A percentile compares a stretch with the other conserved stretches of the same genome.
phyloP scores from a whole-genome alignment of 2,888 invertebrate species.

The Hypomecis atomaria region DNA sequence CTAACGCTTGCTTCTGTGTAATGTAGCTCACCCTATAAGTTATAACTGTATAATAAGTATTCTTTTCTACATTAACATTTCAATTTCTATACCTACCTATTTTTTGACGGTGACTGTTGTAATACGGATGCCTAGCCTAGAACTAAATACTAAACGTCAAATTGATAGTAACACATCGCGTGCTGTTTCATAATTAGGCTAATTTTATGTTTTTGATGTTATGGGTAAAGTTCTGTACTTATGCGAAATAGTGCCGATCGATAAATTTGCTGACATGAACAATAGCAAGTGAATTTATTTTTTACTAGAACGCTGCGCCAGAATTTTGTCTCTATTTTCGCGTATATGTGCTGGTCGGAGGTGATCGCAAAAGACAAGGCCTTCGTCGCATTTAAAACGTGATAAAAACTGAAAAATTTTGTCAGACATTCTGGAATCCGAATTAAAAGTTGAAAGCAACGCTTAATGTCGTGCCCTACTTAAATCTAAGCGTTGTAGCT shows the following conservation, averaged over 20 bases:
- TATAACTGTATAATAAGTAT: not conserved
- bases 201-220: constrained; percentile 10
- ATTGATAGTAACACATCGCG: constrained; percentile 10
- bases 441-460: too few species aligned
- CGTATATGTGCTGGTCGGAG: too few species aligned
- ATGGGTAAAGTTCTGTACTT: constrained; percentile 1
- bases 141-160: constrained; percentile 2
- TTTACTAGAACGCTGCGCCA: too few species aligned
- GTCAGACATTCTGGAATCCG: too few species aligned
- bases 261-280: not conserved
- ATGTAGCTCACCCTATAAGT: constrained; percentile 3
- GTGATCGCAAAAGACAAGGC: too few species aligned
- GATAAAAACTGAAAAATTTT: too few species aligned
- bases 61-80: not conserved
- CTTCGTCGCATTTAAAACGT: too few species aligned
- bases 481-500: too few species aligned
- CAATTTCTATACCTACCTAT: not conserved
- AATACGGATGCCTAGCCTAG: not conserved
- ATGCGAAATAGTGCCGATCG: constrained; percentile 2
- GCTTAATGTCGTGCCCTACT: too few species aligned
- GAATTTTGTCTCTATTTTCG: too few species aligned
- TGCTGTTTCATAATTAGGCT: constrained; percentile 5
- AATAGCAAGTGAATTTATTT: too few species aligned
- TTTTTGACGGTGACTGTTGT: constrained; percentile 5
- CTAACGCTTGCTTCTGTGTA: constrained; percentile 6